Evolutionary conservation across 2,113 vertebrate species (phyloP).

Genomic region (Tachycineta bicolor): DNA sequence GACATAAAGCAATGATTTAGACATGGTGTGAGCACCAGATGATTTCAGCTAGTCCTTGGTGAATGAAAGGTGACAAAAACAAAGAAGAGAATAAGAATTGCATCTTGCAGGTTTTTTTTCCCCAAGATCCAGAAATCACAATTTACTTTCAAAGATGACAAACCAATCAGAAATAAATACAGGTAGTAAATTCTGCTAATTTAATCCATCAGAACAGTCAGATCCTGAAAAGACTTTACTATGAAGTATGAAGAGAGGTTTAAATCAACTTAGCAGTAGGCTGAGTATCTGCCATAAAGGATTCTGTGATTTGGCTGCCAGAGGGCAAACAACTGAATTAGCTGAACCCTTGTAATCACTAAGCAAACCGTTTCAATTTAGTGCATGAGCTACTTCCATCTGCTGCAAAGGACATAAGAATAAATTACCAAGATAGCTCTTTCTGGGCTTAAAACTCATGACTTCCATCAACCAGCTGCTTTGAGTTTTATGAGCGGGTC

Average conservation of each 20-base stretch:
- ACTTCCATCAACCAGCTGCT: background rate
- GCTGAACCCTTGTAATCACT: background rate
- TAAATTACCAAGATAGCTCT: rapidly evolving
- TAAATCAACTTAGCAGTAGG: background rate
- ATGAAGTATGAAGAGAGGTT: background rate
- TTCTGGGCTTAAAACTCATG: background rate
- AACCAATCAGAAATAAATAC: background rate
- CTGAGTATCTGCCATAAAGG: background rate
- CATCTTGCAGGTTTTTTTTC: background rate
- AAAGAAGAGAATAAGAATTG: background rate
- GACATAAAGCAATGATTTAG: background rate
- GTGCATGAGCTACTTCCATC: background rate
- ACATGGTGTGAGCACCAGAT: background rate
- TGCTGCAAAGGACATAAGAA: background rate
- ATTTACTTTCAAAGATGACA: background rate
- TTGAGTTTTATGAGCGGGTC: background rate
- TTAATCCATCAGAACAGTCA: background rate
- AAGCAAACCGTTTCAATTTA: background rate
- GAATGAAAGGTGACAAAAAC: background rate
- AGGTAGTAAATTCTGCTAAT: background rate
- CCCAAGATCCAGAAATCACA: background rate
- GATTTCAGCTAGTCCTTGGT: background rate
- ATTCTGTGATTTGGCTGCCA: background rate
- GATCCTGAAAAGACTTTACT: background rate
- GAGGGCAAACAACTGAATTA: background rate